Evolutionary conservation across 2,888 invertebrate genomes (phyloP), one percentile per base, ranked within the genome.

Genomic region (Xanthia icteritia): DNA sequence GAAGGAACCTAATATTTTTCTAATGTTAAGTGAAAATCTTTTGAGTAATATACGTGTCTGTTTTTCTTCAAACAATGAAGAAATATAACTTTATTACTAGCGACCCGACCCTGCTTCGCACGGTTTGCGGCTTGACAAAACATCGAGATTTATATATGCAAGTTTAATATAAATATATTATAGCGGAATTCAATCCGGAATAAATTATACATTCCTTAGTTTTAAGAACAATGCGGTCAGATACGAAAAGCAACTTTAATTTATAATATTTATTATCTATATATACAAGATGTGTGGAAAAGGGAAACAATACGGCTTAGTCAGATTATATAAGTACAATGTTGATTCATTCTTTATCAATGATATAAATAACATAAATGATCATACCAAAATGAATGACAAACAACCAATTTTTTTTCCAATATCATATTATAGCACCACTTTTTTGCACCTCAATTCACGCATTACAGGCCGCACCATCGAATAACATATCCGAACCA

Each of bases 401-500:
- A 58, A 69, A 65, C n/a, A 78, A 60, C 23, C 36, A n/a, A n/a
- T 9, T 58, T 58, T 45, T 61, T 45, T 48, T 66, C 13, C n/a
- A 51, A 54, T 5, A 5, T 48, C 69, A 81, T 51, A 20, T n/a
- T 13, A 39, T 2, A 45, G 0, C 11, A 70, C 13, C 17, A 36
- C 5, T 61, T 42, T 27, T n/a, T 63, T n/a, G 11, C 56, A 51
- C 20, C 2, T 8, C 27, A 71, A 61, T 85, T 31, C 69, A 89
- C 42, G 85, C 75, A 85, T 91, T 89, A 61, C 87, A 87, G 0
- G 91, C 88, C 9, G 89, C 92, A 5, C 92, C 92, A 71, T 94
- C 94, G 56, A 94, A 77, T 6, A 91, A 77, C 0, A 94, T 81
- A 60, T 91, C 92, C 0, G 94, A 91, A 11, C 93, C 93, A 73